phyloP scores from a whole-genome alignment of 2,888 invertebrate genomes.

The Epistrophella euchroma region DNA sequence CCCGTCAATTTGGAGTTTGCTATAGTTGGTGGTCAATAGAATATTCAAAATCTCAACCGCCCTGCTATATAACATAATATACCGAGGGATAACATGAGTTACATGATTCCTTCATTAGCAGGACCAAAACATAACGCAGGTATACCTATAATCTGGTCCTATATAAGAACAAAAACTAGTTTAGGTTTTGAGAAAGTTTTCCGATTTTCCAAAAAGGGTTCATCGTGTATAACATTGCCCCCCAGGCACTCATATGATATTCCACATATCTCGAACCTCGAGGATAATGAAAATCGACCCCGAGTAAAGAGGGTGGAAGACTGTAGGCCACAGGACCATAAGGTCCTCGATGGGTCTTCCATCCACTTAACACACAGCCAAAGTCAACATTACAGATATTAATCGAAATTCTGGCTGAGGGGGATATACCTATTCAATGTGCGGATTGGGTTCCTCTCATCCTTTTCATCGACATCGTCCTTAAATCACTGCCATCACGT shows the following conservation, averaged over 20 bases:
- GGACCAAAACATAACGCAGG: slow-evolving; percentile 28
- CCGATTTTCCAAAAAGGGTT: slow-evolving; percentile 55
- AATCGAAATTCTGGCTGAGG: slow-evolving; percentile 54
- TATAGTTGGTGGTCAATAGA: slow-evolving; percentile 65
- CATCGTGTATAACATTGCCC: slow-evolving; percentile 12
- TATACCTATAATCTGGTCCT: background rate
- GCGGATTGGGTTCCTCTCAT: background rate
- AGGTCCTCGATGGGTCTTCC: slow-evolving; percentile 61
- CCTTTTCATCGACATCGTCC: background rate
- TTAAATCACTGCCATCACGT: slow-evolving; percentile 55
- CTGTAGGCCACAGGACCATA: slow-evolving; percentile 35
- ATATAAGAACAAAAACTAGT: slow-evolving; percentile 33
- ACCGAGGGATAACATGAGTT: slow-evolving; percentile 32
- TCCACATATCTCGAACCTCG: slow-evolving; percentile 57
- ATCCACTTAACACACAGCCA: slow-evolving; percentile 71
- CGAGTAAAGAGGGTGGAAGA: background rate
- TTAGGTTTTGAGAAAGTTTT: slow-evolving; percentile 48
- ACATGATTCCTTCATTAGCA: slow-evolving; percentile 64
- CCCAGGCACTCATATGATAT: slow-evolving; percentile 5
- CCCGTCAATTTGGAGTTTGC: slow-evolving; percentile 19
- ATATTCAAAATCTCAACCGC: slow-evolving; percentile 60
- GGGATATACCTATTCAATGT: background rate
- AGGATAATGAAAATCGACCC: slow-evolving; percentile 74
- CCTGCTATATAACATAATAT: slow-evolving; percentile 13
- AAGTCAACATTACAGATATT: slow-evolving; percentile 73